Base-by-base conservation (phyloP, 1,140 invertebrate genomes). In the Protaetia brevitarsis region DNA sequence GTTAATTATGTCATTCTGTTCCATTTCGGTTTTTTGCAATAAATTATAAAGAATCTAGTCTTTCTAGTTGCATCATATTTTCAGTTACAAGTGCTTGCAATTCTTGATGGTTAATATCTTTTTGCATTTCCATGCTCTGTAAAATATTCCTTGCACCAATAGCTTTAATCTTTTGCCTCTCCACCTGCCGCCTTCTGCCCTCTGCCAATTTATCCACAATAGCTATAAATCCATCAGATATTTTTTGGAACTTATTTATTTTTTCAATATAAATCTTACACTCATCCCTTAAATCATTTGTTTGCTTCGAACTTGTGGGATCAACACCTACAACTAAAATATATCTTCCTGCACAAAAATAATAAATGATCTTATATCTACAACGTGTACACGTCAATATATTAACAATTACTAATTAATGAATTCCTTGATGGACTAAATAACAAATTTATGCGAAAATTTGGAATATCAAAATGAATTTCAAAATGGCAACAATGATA, bases 141-240 rank as follows among this genome's bases (percentile, higher is more conserved):
- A 94, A 76, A 26, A 92, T 79, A 80, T 94, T 95, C 71, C 89
- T 82, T 0, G 89, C 86, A 19, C 92, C 92, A 36, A 95, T 92
- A 0, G 91, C 90, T 79, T 88, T 88, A 82, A 94, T 91, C 84
- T 94, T 95, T 79, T 94, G 88, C 70, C 85, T 89, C 73, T 95
- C 92, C 0, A 95, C 92, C 75, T 91, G n/a, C n/a, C n/a, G n/a
- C n/a, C n/a, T n/a, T n/a, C n/a, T n/a, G n/a, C n/a, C 87, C 67
- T 87, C 84, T 0, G 87, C 87, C 34, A 94, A 82, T 62, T 84
- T 82, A 68, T 89, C 88, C 31, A 92, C 81, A 65, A 91, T 85
- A 61, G 84, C 79, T 66, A 94, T 86, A 71, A 94, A 89, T 31
- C 86, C 84, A 62, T 88, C 87, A 1, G 91, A 87, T 66, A 90